These are phyloP conservation scores for Philaenus spumarius DNA, from an alignment of 1,140 invertebrate species.

Conservation along the genomic window DNA sequence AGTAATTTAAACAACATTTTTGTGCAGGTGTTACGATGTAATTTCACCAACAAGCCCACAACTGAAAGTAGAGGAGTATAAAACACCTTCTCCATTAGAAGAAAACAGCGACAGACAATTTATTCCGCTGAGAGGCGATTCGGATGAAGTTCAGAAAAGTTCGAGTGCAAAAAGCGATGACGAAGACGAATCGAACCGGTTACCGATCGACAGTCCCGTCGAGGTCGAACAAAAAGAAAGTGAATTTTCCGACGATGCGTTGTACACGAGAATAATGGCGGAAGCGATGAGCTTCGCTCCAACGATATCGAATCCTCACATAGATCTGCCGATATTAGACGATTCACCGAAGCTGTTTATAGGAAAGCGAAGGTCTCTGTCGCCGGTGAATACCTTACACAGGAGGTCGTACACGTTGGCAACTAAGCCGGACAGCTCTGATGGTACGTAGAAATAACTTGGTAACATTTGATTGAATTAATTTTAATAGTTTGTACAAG, in stretches of 20 bases:
- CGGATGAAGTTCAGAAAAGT: neutral
- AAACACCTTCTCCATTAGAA: conserved; percentile 7
- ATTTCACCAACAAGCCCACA: conserved; percentile 11
- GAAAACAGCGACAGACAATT: conserved; percentile 3
- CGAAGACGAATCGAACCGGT: neutral
- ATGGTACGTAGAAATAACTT: conserved; percentile 25
- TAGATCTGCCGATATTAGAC: conserved; percentile 27
- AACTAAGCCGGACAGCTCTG: conserved; percentile 22
- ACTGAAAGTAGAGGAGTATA: conserved; percentile 3
- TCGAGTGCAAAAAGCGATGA: neutral
- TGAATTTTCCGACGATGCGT: conserved; percentile 21
- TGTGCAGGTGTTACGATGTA: conserved; percentile 11
- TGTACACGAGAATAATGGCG: conserved; percentile 31
- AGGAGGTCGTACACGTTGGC: conserved; percentile 30
- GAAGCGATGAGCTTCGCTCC: conserved; percentile 31
- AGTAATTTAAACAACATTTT: neutral
- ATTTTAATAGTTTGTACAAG: too few relatives aligned
- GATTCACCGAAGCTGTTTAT: conserved; percentile 18
- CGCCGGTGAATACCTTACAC: conserved; percentile 21
- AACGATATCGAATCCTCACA: conserved; percentile 22
- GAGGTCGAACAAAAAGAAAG: neutral
- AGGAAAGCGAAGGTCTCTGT: conserved; percentile 2
- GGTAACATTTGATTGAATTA: too few relatives aligned
- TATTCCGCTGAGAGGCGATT: conserved; percentile 12
- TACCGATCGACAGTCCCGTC: neutral